phyloP scores from a whole-genome alignment of 2,113 vertebrate species.

The Pachycephala philippinensis region DNA sequence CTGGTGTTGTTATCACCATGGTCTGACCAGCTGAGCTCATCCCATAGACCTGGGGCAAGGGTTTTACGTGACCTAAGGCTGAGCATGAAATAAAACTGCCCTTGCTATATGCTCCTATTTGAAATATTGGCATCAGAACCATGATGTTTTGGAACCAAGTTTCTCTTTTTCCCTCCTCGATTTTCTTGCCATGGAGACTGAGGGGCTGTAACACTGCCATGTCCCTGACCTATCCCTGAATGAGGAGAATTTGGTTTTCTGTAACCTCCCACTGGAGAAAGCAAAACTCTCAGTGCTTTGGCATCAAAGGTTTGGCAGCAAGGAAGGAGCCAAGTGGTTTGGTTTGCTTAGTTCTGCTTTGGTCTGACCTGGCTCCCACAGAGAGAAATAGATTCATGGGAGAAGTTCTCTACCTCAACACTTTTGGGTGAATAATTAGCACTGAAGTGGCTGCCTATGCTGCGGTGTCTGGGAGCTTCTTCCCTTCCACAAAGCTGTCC shows the following conservation, averaged over 20 bases:
- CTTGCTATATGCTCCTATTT: neutral
- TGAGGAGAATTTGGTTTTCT: neutral
- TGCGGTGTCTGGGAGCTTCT: neutral
- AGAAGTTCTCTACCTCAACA: neutral
- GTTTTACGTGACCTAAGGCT: neutral
- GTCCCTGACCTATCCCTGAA: neutral
- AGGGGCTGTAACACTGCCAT: neutral
- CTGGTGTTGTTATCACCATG: rapidly evolving
- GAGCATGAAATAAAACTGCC: neutral
- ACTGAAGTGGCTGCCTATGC: neutral
- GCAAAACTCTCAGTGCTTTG: neutral
- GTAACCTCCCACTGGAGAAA: neutral
- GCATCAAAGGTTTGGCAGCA: neutral
- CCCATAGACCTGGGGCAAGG: neutral
- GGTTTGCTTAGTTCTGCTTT: neutral
- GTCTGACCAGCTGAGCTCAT: neutral
- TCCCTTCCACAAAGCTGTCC: neutral
- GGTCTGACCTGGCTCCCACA: neutral
- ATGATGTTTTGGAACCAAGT: neutral
- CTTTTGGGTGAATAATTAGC: neutral
- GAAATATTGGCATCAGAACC: neutral
- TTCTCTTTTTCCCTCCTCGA: neutral
- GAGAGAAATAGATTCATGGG: neutral
- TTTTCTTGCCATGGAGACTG: neutral
- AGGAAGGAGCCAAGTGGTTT: neutral